These are phyloP conservation scores for Protonemura montana DNA, from an alignment of 2,888 invertebrate species.

Conservation along the genomic window DNA sequence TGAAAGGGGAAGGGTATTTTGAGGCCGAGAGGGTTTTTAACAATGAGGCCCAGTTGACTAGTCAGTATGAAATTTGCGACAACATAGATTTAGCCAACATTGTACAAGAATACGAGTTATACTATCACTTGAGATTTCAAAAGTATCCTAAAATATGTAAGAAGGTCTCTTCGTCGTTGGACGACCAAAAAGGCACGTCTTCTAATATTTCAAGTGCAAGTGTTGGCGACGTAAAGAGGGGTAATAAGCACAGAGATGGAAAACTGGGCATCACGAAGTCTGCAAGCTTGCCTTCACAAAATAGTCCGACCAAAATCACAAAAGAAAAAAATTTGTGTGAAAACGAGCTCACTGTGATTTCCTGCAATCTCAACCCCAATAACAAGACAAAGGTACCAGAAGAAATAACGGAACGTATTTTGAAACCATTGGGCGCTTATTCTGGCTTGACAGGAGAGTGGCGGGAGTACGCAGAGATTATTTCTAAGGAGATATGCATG, in stretches of 20 bases:
- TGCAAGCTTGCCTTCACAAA: slow-evolving; percentile 10
- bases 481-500: slow-evolving; percentile 72
- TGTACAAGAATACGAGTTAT: slow-evolving; percentile 87
- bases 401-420: slow-evolving; percentile 51
- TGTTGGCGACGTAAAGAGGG: not conserved
- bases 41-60: slow-evolving; percentile 76
- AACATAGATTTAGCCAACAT: slow-evolving; percentile 90
- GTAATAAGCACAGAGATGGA: slow-evolving; percentile 15
- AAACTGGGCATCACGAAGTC: not conserved
- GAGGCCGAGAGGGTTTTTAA: slow-evolving; percentile 71
- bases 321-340: not conserved
- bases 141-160: slow-evolving; percentile 84
- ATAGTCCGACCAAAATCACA: not conserved
- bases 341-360: not conserved
- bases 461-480: slow-evolving; percentile 69
- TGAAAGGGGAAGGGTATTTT: slow-evolving; percentile 70
- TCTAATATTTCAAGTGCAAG: not conserved
- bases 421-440: slow-evolving; percentile 56
- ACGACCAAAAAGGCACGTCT: not conserved
- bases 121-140: slow-evolving; percentile 84
- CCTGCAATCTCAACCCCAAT: not conserved
- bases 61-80: slow-evolving; percentile 81
- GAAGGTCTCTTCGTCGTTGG: slow-evolving; percentile 55
- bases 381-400: not conserved
- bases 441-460: slow-evolving; percentile 64